These are phyloP conservation scores for Chelonia mydas DNA, from an alignment of 2,797 vertebrate species.

Conservation along the genomic window DNA sequence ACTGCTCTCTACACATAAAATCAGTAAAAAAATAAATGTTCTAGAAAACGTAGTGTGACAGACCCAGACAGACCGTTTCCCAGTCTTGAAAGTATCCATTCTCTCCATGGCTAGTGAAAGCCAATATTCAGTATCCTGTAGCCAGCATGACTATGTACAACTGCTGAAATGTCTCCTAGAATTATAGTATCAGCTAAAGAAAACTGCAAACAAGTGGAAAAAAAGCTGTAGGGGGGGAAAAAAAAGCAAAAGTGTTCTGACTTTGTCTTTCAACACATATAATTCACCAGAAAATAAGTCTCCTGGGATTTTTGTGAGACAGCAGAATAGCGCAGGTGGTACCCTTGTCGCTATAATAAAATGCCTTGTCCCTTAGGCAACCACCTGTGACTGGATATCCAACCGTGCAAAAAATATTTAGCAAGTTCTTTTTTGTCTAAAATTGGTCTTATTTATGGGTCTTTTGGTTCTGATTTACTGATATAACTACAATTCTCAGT, in stretches of 20 bases:
- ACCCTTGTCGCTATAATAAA: conserved; percentile 36
- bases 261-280: conserved; percentile 32
- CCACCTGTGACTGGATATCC: conserved; percentile 24
- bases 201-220: conserved; percentile 19
- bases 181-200: background rate
- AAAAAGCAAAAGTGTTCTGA: background rate
- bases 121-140: background rate
- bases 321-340: conserved; percentile 29
- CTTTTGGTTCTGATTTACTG: conserved; percentile 15
- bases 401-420: background rate
- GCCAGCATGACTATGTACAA: background rate
- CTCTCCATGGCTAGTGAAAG: background rate
- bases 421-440: background rate
- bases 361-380: conserved; percentile 1
- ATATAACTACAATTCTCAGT: conserved; percentile 12
- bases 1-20: conserved; percentile 45
- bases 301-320: conserved; percentile 46
- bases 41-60: background rate
- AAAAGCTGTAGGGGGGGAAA: conserved; percentile 15
- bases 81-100: background rate
- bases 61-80: background rate
- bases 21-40: conserved; percentile 26
- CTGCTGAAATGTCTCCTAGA: background rate
- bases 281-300: conserved; percentile 59
- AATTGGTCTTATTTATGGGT: conserved; percentile 3